Evolutionary conservation across 2,113 vertebrate genomes (phyloP).

Genomic region (Charina bottae): DNA sequence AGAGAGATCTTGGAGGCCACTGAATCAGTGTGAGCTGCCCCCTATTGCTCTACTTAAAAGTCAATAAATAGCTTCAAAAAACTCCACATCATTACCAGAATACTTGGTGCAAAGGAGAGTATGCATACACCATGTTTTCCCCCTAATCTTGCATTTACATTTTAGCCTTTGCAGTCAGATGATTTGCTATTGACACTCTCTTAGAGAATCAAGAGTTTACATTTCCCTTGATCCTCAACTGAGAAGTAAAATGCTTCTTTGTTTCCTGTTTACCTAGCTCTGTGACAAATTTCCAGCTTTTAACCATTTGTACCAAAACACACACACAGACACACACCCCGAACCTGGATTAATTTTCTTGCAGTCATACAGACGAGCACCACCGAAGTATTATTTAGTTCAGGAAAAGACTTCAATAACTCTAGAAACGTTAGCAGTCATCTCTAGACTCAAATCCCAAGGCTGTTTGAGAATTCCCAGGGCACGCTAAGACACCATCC

Average conservation of each 20-base stretch:
- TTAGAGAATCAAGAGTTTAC: background rate
- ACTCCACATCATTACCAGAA: background rate
- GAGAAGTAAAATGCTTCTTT: background rate
- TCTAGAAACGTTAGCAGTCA: background rate
- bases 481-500: background rate
- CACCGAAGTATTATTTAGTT: background rate
- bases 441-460: background rate
- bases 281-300: background rate
- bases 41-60: background rate
- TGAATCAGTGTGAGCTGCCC: background rate
- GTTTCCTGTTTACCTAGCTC: background rate
- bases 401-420: background rate
- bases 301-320: background rate
- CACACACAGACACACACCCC: background rate
- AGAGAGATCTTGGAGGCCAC: background rate
- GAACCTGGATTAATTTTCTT: background rate
- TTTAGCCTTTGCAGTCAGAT: background rate
- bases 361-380: background rate
- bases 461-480: background rate
- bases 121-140: background rate
- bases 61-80: background rate
- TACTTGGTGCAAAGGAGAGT: background rate
- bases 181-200: background rate
- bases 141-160: background rate
- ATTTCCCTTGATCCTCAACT: background rate